Evolutionary conservation across 2,888 invertebrate species (phyloP).

Genomic region (Schrankia costaestrigalis): DNA sequence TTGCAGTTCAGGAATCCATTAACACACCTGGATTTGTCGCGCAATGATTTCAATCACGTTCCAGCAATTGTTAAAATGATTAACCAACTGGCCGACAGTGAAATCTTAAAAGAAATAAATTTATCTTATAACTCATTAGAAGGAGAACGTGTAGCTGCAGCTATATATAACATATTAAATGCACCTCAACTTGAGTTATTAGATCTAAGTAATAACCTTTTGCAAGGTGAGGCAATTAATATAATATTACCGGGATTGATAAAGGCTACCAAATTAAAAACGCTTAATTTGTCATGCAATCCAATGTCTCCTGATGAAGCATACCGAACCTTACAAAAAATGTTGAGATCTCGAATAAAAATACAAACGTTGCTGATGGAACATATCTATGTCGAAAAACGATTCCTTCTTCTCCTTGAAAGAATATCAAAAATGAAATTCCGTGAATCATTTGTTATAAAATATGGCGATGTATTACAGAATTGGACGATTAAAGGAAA

Average conservation of each 20-base stretch:
- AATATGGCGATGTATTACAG: constrained; percentile 32
- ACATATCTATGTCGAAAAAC: constrained; percentile 37
- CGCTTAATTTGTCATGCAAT: constrained; percentile 45
- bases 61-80: constrained; percentile 35
- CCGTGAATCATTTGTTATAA: constrained; percentile 34
- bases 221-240: constrained; percentile 32
- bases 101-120: constrained; percentile 36
- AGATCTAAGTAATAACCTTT: constrained; percentile 42
- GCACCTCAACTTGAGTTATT: constrained; percentile 33
- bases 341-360: constrained; percentile 37
- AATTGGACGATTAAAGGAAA: constrained; percentile 34
- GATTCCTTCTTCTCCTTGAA: constrained; percentile 30
- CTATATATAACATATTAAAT: constrained; percentile 28
- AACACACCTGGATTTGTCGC: constrained; percentile 43
- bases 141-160: constrained; percentile 35
- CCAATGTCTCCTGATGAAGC: constrained; percentile 41
- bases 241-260: constrained; percentile 28
- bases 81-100: constrained; percentile 24
- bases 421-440: constrained; percentile 35
- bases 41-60: constrained; percentile 38
- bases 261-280: constrained; percentile 35
- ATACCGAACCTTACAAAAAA: constrained; percentile 26
- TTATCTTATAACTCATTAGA: constrained; percentile 42
- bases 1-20: constrained; percentile 34
- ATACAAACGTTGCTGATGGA: constrained; percentile 38